These are phyloP conservation scores for Corydoras maculifer DNA, from an alignment of 2,113 vertebrate species.

Conservation along the genomic window DNA sequence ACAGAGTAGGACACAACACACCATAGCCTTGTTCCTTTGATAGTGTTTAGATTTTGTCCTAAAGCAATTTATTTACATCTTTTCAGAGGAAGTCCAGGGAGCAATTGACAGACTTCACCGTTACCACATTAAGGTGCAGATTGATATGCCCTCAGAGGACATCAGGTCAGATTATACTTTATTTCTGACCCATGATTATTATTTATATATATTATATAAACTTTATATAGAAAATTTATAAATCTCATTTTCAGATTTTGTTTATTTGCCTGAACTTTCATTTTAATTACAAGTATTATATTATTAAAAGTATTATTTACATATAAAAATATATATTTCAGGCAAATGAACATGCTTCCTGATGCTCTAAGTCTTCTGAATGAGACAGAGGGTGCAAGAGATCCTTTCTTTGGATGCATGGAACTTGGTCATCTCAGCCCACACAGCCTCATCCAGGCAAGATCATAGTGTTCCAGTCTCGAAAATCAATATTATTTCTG, in stretches of 20 bases:
- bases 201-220: no score
- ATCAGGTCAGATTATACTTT: slow-evolving; percentile 36
- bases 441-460: slow-evolving; percentile 51
- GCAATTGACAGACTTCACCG: slow-evolving; percentile 60
- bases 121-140: slow-evolving; percentile 51
- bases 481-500: no score
- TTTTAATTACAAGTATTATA: no score
- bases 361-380: slow-evolving; percentile 49
- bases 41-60: neutral
- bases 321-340: slow-evolving; percentile 30
- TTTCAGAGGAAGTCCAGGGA: slow-evolving; percentile 72
- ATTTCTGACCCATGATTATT: neutral
- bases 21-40: neutral
- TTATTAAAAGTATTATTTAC: no score
- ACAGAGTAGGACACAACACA: neutral
- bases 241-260: no score
- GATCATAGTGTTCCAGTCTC: neutral
- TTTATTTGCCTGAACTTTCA: no score
- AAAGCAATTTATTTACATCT: neutral
- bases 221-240: no score
- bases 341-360: slow-evolving; percentile 41
- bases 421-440: slow-evolving; percentile 48
- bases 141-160: slow-evolving; percentile 61
- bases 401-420: slow-evolving; percentile 63
- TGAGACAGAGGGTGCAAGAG: slow-evolving; percentile 51